Evolutionary conservation across 1,140 invertebrate species (phyloP), one percentile per base, ranked within the genome.

Genomic region (Scylla paramamosain): DNA sequence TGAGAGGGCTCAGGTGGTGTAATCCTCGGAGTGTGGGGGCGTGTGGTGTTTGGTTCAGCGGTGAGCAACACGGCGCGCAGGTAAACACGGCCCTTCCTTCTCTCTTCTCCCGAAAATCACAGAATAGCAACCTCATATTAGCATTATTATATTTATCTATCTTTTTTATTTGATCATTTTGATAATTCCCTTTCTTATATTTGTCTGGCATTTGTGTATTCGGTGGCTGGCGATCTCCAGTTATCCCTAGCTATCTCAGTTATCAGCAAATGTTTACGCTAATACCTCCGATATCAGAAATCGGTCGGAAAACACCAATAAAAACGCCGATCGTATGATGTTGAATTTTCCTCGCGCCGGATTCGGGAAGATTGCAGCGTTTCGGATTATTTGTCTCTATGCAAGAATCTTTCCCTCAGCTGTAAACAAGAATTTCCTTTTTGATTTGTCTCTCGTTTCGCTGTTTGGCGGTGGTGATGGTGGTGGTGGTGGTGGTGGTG

Each of bases 361-460:
- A n/a, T 77, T 77, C n/a, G 20, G 67, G 67, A 77, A 77, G 67
- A 77, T 77, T 77, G 67, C 67, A n/a, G 67, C 67, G 67, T 77
- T 77, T 77, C 67, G 67, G 67, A 77, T 77, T 77, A 77, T 77
- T 77, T 77, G 52, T 59, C 67, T 77, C 67, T 7, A n/a, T 20
- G 67, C 67, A 20, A 7, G 67, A n/a, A 25, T 25, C 67, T 77
- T 77, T 39, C 39, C n/a, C 20, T 77, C 67, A 20, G 20, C 25
- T 8, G 25, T n/a, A 77, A 77, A 77, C 20, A 77, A 77, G 67
- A 77, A 77, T 14, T 77, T 77, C 67, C 12, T 12, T 7, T n/a
- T 77, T 77, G 67, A 77, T 77, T 77, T 77, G 20, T n/a, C 20
- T n/a, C 67, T 12, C 8, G 59, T 77, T 77, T 25, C 6, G 1